Evolutionary conservation across 2,113 vertebrate species (phyloP), one percentile per base, ranked within the genome.

Genomic region (Plecturocebus donacophilus): DNA sequence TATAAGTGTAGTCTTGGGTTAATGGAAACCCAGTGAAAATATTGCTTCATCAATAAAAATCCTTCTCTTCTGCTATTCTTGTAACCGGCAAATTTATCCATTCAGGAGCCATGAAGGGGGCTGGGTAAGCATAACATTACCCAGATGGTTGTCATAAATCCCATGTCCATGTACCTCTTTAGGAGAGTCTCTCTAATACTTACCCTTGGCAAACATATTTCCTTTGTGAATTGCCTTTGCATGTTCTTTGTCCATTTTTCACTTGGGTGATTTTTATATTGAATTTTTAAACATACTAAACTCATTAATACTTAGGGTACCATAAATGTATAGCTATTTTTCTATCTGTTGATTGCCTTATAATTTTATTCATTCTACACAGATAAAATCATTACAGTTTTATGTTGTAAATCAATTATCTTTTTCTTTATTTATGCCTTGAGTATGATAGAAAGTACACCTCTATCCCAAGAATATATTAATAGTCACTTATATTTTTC

Each of bases 321-420:
- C 42, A 79, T 95, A 91, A 89, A 89, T 88, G 14, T 75, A 49
- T 2, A 91, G 49, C 14, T 93, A 23, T 91, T 94, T 91, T 97
- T 95, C 14, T 79, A 54, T 87, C 40, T 83, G 21, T 88, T 75
- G 54, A 93, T 93, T 86, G 56, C 38, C 38, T 89, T 95, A 58
- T 97, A 87, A 54, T 83, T 84, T 84, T 75, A 75, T 94, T 82
- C 27, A 45, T 70, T 79, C 71, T 87, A 92, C 81, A 87, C 12
- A 30, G 14, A 58, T 95, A 80, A 93, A 84, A 75, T 87, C 84
- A 1, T 82, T 87, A 87, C 21, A 40, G 6, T 73, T 91, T 93
- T 89, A 77, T 77, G 16, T 81, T 61, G 45, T 88, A 79, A 96
- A 71, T 89, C 52, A 77, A 38, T 85, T 91, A 21, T 87, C 1